Percentiles rank a stretch among this genome's conserved stretches.
phyloP scores from a whole-genome alignment of 2,797 vertebrate genomes.

The Chelon labrosus region DNA sequence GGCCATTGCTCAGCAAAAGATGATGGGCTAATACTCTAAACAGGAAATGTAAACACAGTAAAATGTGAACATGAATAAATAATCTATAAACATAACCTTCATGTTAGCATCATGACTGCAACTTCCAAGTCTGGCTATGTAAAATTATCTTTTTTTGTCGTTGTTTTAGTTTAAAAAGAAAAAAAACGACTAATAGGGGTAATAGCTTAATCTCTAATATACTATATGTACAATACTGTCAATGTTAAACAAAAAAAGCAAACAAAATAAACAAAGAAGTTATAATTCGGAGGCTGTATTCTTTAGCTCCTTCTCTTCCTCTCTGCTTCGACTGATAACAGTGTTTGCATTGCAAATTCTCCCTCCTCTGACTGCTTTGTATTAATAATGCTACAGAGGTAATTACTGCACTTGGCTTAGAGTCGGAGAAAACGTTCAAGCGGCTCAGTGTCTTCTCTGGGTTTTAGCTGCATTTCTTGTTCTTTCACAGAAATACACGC shows the following conservation, averaged over 20 bases:
- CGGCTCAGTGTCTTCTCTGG: conserved; percentile 8
- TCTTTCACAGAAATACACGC: conserved; percentile 43
- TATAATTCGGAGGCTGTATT: not conserved
- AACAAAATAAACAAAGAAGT: no score
- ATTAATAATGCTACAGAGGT: conserved; percentile 31
- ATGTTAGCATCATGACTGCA: no score
- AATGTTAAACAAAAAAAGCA: no score
- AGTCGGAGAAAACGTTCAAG: conserved; percentile 23
- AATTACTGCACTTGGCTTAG: conserved; percentile 2
- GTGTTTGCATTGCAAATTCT: conserved; percentile 9
- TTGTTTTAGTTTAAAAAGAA: no score
- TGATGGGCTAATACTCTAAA: not conserved
- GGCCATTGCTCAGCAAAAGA: not conserved
- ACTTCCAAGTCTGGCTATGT: not conserved
- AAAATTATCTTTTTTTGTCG: not conserved
- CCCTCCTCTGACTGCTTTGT: conserved; percentile 19
- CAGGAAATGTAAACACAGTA: not conserved
- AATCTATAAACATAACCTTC: not conserved
- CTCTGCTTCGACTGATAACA: not conserved
- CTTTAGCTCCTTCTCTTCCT: not conserved
- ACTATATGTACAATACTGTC: no score
- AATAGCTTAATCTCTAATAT: no score
- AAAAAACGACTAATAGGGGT: no score
- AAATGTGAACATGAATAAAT: not conserved
- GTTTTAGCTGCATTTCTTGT: conserved; percentile 34